Conservation (phyloP, 2,888 invertebrate genomes). For the Tridacna gigas region DNA sequence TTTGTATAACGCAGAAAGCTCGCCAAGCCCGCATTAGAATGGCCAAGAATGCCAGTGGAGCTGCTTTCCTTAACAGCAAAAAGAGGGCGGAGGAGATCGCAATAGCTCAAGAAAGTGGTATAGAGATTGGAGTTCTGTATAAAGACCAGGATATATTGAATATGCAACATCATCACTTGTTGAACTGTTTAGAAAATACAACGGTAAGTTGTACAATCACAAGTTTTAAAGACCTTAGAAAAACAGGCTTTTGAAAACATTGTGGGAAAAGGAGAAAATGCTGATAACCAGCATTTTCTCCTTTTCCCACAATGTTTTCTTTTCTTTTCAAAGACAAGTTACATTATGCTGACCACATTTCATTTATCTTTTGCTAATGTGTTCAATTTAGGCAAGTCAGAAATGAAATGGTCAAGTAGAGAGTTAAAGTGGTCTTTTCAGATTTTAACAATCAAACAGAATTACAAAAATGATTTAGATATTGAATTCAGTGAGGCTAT, state of each 20-base stretch:
- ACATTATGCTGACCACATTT: no score
- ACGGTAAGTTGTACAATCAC: slow-evolving; percentile 89
- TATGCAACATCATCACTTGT: slow-evolving; percentile 98
- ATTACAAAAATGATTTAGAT: no score
- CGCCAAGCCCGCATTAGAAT: slow-evolving; percentile 98
- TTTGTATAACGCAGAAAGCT: slow-evolving; percentile 93
- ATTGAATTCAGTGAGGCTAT: no score
- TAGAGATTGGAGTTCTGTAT: slow-evolving; percentile 94
- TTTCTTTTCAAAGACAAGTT: neutral
- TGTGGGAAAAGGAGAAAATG: neutral
- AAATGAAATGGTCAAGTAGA: no score
- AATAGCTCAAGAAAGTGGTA: slow-evolving; percentile 89
- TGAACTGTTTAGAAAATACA: slow-evolving; percentile 98
- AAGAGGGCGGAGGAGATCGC: slow-evolving; percentile 94
- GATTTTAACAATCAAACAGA: no score
- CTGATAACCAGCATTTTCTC: neutral
- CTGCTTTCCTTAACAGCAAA: slow-evolving; percentile 99
- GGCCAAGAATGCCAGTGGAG: slow-evolving; percentile 99
- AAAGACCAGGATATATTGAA: slow-evolving; percentile 99
- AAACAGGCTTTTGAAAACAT: no score
- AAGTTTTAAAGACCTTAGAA: no score
- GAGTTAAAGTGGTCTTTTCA: no score
- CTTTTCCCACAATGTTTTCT: neutral
- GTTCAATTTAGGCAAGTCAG: no score
- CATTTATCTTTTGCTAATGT: no score